These are phyloP conservation scores for Conops quadrifasciatus DNA, from an alignment of 2,888 invertebrate genomes.

Conservation along the genomic window DNA sequence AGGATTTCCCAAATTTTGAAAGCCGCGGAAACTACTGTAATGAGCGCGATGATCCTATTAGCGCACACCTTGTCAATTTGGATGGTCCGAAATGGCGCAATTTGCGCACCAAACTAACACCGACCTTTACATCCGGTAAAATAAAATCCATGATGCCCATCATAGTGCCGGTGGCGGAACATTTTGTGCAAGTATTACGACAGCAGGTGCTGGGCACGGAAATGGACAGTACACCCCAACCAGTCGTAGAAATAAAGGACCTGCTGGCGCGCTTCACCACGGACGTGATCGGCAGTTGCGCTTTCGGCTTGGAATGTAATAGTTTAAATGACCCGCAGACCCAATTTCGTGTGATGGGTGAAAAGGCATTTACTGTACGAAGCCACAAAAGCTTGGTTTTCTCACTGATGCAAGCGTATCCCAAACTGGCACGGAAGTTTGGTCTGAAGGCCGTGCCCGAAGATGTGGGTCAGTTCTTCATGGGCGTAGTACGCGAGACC, in stretches of 20 bases:
- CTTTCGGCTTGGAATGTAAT: conserved; percentile 66
- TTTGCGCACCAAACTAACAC: conserved; percentile 64
- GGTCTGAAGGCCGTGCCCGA: conserved; percentile 47
- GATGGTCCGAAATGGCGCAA: conserved; percentile 66
- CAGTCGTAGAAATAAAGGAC: no score
- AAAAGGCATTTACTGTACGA: conserved; percentile 46
- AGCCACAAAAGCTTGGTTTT: conserved; percentile 48
- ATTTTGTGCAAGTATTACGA: conserved; percentile 23
- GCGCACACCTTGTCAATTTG: conserved; percentile 59
- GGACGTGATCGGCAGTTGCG: conserved; percentile 67
- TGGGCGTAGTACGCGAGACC: conserved; percentile 59
- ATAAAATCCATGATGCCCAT: conserved; percentile 66
- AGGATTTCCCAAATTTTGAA: conserved; percentile 62
- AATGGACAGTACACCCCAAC: no score
- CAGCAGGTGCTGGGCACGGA: no score
- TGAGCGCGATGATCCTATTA: conserved; percentile 63
- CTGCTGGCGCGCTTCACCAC: conserved; percentile 66
- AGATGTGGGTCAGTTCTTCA: conserved; percentile 54
- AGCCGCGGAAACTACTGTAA: conserved; percentile 60
- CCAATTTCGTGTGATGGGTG: conserved; percentile 58
- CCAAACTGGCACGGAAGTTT: conserved; percentile 47
- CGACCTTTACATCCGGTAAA: conserved; percentile 67
- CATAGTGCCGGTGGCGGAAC: conserved; percentile 57
- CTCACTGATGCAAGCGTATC: conserved; percentile 49
- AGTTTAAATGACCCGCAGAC: conserved; percentile 62